These are phyloP conservation scores for Tragelaphus scriptus DNA, from an alignment of 2,113 vertebrate genomes.

Conservation along the genomic window DNA sequence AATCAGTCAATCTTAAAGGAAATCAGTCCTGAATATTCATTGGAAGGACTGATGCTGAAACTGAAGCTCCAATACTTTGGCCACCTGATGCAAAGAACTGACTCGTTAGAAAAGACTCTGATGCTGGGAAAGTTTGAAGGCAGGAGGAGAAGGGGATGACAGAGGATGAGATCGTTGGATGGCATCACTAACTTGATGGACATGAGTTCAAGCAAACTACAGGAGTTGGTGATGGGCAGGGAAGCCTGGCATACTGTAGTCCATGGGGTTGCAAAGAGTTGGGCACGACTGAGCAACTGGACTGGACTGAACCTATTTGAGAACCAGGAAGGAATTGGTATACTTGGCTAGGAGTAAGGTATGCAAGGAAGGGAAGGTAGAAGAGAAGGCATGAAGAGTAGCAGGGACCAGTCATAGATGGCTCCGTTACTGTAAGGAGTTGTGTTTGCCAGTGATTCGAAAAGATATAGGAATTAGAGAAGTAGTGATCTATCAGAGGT, in stretches of 20 bases:
- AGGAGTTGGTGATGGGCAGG: neutral
- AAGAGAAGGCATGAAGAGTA: neutral
- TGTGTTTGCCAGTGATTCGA: neutral
- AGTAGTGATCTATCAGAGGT: fast-evolving
- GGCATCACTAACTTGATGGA: neutral
- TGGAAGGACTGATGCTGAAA: neutral
- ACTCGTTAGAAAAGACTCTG: neutral
- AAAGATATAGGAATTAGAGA: neutral
- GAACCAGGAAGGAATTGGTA: neutral
- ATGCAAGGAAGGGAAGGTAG: neutral
- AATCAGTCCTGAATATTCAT: neutral
- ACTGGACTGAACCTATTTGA: neutral
- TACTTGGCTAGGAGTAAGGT: neutral
- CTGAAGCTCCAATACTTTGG: neutral
- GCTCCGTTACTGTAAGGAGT: neutral
- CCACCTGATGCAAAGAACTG: neutral
- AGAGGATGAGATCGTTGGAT: neutral
- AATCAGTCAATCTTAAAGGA: neutral
- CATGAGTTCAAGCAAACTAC: neutral
- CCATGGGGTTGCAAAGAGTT: neutral
- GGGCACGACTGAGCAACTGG: neutral
- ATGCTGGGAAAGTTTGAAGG: neutral
- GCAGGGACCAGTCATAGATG: neutral
- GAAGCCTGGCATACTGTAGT: neutral
- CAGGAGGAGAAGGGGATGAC: neutral